Base-by-base conservation (phyloP, 2,888 invertebrate species). In the Nomada ruficornis region DNA sequence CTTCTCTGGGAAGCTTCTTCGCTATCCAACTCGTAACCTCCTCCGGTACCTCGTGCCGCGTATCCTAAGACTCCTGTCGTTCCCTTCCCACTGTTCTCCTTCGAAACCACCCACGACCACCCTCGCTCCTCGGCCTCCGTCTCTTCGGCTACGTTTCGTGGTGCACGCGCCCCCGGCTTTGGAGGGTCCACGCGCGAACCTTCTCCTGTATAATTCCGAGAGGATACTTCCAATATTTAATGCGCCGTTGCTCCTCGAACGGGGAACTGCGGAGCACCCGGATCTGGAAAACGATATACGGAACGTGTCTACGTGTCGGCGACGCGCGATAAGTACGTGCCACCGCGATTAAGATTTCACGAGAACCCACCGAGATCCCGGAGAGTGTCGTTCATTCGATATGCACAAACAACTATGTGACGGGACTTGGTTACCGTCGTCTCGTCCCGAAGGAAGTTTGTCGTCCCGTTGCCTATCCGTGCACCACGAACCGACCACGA, bases 391-490 rank as follows among this genome's bases (percentile, higher is more conserved):
- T 87, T 90, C 86, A 90, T 93, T 82, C 83, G 85, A 75, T 91
- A 92, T 93, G 92, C 92, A 93, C 91, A 92, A 91, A 93, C 93
- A 91, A 91, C 90, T 86, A 90, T 91, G 91, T 92, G 92, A 93
- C 92, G 91, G 92, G 91, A 92, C 91, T 92, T 89, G 84, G 91
- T 91, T 92, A 92, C 89, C 82, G 88, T 36, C 82, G 88, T 36
- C 67, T 23, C 52, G 15, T 54, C 4, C 62, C 36, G 52, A 44
- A 80, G 80, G 62, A 67, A 72, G 60, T 74, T 75, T 54, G 26
- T 50, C 65, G 65, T 36, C 52, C 20, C n/a, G n/a, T 50, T 18
- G 50, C 50, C 42, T 47, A 47, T 44, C 15, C 42, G 42, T 26
- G 7, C n/a, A 20, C 52, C 59, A 36, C 2, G 18, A 20, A 36